Conservation (phyloP, 2,113 vertebrate genomes). For the Archilochus colubris region DNA sequence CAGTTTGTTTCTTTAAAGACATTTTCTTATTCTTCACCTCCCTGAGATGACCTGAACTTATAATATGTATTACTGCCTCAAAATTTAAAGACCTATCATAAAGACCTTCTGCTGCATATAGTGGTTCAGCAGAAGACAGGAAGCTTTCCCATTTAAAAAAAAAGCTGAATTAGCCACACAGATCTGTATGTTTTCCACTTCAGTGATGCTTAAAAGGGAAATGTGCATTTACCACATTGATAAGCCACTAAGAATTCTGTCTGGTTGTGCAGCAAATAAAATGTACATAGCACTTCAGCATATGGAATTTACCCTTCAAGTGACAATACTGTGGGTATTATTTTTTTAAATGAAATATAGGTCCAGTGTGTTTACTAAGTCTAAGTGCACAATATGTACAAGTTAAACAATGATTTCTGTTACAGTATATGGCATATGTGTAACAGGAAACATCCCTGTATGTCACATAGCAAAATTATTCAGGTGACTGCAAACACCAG, state of each 20-base stretch:
- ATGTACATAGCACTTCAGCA: background rate
- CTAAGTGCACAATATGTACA: background rate
- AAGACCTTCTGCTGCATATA: background rate
- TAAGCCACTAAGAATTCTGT: background rate
- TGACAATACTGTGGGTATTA: background rate
- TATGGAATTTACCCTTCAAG: background rate
- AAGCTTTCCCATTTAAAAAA: background rate
- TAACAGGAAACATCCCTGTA: slow-evolving; percentile 61
- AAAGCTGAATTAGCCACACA: background rate
- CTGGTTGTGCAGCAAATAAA: background rate
- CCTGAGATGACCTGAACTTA: background rate
- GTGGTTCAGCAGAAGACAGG: background rate
- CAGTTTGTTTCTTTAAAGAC: background rate
- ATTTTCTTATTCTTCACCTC: background rate
- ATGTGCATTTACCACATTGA: background rate
- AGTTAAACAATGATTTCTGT: slow-evolving; percentile 7
- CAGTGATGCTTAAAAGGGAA: background rate
- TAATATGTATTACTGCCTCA: background rate
- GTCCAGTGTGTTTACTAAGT: background rate
- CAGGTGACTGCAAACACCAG: slow-evolving; percentile 71
- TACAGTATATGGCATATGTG: background rate
- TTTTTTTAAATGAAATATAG: background rate
- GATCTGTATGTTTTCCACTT: background rate
- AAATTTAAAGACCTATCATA: background rate
- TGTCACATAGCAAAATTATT: slow-evolving; percentile 61